Base-by-base conservation (phyloP, 2,888 invertebrate genomes). In the Ypsolopha scabrella region DNA sequence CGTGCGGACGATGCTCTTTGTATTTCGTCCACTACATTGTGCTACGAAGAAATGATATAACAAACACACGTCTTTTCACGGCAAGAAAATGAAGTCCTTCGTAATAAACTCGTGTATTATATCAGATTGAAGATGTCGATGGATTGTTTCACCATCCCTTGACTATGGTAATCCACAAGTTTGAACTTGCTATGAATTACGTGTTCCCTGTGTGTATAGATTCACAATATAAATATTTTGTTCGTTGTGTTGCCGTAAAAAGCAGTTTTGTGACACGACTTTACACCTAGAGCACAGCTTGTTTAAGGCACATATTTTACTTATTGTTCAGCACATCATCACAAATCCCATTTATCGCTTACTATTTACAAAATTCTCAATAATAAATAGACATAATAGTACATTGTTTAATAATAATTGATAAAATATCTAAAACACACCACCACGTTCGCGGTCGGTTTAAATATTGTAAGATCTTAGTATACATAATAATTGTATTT, bases 261-360 rank as follows among this genome's bases (percentile, higher is more conserved):
- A 36, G 11, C 10, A 11, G 34, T 36, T 47, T 47, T 47, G 47
- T 47, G 47, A 47, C 47, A 37, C 10, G 35, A 10, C 24, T 1
- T 43, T 46, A 7, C 36, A 35, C 34, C 47, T 47, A 47, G 14
- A 47, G 47, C 47, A 47, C 47, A 47, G 47, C 47, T 33, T 45
- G 34, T 13, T 13, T 47, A 47, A 47, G 47, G 47, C 47, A 47
- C 47, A 47, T 47, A 37, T 37, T 47, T 47, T 37, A 47, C 33
- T 34, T 47, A 47, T 47, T 38, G 36, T 47, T 37, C 47, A 6
- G 37, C 47, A 47, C 47, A 46, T 46, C 33, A 36, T 47, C 47
- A 47, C 47, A 47, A 14, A 47, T 13, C 37, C 14, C 14, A 37
- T 36, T n/a, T 47, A 8, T 11, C 35, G 44, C 47, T 47, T 36